These are phyloP conservation scores for Epinephelus fuscoguttatus DNA, from an alignment of 2,113 vertebrate species.

Conservation along the genomic window DNA sequence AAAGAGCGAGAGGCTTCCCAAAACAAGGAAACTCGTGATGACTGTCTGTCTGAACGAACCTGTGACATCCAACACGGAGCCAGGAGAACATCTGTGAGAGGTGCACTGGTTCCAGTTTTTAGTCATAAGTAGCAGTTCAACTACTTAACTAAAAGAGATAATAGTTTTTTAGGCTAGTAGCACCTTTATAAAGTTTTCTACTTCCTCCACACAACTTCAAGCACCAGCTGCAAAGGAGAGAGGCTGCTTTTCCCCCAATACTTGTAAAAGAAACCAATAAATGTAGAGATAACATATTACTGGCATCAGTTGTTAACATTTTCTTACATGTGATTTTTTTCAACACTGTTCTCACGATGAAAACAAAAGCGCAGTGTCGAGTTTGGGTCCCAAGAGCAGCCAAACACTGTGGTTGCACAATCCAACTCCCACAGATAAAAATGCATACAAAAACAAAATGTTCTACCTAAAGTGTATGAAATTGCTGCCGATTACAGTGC, in stretches of 20 bases:
- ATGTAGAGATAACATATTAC: background rate
- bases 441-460: slow-evolving; percentile 13
- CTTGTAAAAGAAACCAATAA: background rate
- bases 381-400: slow-evolving; percentile 11
- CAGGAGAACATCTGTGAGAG: slow-evolving; percentile 13
- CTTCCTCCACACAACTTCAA: background rate
- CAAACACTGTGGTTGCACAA: slow-evolving; percentile 1
- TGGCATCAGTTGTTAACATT: background rate
- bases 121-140: background rate
- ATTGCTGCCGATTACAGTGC: slow-evolving; percentile 34
- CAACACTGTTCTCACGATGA: slow-evolving; percentile 30
- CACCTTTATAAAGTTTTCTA: background rate
- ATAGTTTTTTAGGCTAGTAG: background rate
- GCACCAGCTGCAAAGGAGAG: background rate
- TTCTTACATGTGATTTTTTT: background rate
- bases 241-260: background rate
- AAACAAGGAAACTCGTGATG: background rate
- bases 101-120: background rate
- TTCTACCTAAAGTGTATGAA: slow-evolving; percentile 14
- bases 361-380: slow-evolving; percentile 30
- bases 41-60: slow-evolving; percentile 6
- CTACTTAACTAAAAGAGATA: background rate
- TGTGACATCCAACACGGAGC: slow-evolving; percentile 22
- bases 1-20: background rate
- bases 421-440: slow-evolving; percentile 26